phyloP scores from a whole-genome alignment of 1,140 invertebrate species.

The Zaprionus inermis region DNA sequence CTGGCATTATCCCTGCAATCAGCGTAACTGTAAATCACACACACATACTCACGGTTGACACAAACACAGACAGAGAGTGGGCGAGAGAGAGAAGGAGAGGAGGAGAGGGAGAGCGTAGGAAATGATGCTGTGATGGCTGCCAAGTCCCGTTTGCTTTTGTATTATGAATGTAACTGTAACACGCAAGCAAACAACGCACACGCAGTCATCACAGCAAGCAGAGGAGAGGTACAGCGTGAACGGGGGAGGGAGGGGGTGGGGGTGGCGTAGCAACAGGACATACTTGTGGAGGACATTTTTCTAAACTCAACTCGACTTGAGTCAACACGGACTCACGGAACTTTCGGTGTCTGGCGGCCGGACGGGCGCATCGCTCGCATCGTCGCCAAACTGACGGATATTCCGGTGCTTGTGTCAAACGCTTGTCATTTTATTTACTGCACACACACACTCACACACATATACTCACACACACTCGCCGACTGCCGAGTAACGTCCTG shows the following conservation, averaged over 20 bases:
- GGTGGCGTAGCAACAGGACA: constrained; percentile 10
- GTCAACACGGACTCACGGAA: constrained; percentile 30
- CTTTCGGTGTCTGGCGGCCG: constrained; percentile 42
- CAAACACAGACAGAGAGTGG: constrained; percentile 1
- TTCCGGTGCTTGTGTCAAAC: constrained; percentile 81
- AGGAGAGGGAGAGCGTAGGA: constrained; percentile 64
- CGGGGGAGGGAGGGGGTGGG: no score
- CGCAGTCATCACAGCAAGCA: constrained; percentile 50
- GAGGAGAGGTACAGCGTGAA: background rate
- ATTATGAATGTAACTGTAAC: constrained; percentile 79
- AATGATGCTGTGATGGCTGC: constrained; percentile 72
- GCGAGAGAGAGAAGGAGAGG: background rate
- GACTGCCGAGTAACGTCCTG: constrained; percentile 9
- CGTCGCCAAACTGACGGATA: constrained; percentile 78
- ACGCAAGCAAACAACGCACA: constrained; percentile 69
- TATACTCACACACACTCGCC: background rate
- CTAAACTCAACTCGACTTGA: constrained; percentile 40
- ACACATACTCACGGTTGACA: constrained; percentile 47
- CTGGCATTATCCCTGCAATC: constrained; percentile 77
- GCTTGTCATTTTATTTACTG: constrained; percentile 76
- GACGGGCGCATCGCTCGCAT: constrained; percentile 67
- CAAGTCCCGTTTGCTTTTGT: constrained; percentile 72
- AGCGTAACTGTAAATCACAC: constrained; percentile 78
- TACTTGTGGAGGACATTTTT: constrained; percentile 41
- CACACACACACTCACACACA: background rate